Evolutionary conservation across 2,113 vertebrate species (phyloP).

Genomic region (Brachyhypopomus occidentalis): DNA sequence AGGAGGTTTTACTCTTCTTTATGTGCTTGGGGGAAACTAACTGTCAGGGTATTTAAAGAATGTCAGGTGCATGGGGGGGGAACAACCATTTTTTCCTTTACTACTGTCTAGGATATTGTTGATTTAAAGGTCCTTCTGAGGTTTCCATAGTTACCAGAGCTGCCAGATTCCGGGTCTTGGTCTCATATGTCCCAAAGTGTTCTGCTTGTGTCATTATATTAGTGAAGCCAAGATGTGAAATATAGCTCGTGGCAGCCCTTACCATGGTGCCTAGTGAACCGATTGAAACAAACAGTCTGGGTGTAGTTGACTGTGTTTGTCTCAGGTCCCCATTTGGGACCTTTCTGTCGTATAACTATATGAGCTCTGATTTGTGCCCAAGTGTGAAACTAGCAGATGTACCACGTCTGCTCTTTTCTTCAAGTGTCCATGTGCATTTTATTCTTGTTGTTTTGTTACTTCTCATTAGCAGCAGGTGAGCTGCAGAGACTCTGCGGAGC

Average conservation of each 20-base stretch:
- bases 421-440: no score
- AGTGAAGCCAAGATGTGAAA: slow-evolving; percentile 15
- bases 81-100: slow-evolving; percentile 47
- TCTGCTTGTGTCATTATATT: slow-evolving; percentile 14
- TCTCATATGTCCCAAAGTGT: slow-evolving; percentile 37
- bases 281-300: no score
- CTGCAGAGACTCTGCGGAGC: no score
- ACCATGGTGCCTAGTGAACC: background rate
- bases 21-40: background rate
- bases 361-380: background rate
- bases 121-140: slow-evolving; percentile 33
- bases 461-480: no score
- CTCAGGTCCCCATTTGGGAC: background rate
- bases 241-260: slow-evolving; percentile 6
- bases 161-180: slow-evolving; percentile 56
- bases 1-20: background rate
- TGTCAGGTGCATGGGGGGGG: background rate
- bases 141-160: slow-evolving; percentile 60
- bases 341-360: background rate
- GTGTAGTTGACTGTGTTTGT: background rate
- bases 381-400: background rate
- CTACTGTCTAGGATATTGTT: slow-evolving; percentile 55
- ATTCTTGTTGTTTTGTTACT: no score
- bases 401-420: background rate
- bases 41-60: background rate